Evolutionary conservation across 2,888 invertebrate genomes (phyloP).

Genomic region (Sturmia bella): DNA sequence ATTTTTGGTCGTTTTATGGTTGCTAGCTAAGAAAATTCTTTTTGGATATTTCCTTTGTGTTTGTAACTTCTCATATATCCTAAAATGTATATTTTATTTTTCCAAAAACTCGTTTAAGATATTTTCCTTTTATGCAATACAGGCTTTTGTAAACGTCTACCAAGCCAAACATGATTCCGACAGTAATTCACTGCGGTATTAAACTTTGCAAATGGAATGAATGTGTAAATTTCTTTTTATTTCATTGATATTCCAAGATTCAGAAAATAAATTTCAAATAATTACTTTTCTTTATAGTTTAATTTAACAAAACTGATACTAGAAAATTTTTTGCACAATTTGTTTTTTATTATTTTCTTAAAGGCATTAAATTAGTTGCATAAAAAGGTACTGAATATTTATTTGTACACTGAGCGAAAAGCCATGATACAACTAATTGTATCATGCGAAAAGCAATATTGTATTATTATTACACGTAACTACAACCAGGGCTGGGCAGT

Average conservation of each 20-base stretch:
- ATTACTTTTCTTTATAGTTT: background rate
- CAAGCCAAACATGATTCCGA: slow-evolving; percentile 50
- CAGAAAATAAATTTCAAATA: background rate
- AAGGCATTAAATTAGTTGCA: slow-evolving; percentile 38
- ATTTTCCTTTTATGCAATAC: slow-evolving; percentile 69
- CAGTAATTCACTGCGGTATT: background rate
- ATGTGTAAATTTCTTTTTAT: background rate
- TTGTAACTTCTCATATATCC: background rate
- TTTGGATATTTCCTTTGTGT: slow-evolving; percentile 22
- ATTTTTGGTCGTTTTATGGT: slow-evolving; percentile 28
- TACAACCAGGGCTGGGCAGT: too few species aligned
- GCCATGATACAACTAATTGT: too few species aligned
- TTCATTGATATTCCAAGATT: slow-evolving; percentile 8
- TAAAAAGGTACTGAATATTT: background rate
- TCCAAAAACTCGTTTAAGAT: slow-evolving; percentile 64
- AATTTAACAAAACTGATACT: slow-evolving; percentile 7
- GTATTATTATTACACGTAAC: too few species aligned
- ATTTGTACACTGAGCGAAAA: background rate
- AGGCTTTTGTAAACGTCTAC: slow-evolving; percentile 35
- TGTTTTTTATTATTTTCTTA: slow-evolving; percentile 53
- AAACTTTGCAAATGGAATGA: background rate
- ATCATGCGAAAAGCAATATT: too few species aligned
- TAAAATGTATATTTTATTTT: slow-evolving; percentile 36
- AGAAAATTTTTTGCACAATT: slow-evolving; percentile 44
- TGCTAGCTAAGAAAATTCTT: background rate